Evolutionary conservation across 64 coral and sea anemone species (phyloP).

Genomic region (Orbicella faveolata): DNA sequence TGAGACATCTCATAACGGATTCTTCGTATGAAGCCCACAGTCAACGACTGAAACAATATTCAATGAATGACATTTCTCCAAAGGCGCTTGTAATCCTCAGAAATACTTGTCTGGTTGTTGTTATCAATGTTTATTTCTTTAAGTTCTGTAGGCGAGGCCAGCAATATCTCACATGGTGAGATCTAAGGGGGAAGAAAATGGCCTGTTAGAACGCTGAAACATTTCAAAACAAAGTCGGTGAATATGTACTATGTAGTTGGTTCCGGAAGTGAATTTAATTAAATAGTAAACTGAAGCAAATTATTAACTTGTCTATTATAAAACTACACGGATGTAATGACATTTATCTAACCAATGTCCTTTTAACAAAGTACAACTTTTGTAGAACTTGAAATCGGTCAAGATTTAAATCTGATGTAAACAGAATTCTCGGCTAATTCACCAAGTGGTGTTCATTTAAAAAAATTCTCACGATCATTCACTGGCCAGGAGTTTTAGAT

Average conservation of each 20-base stretch:
- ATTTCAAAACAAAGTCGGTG: neutral
- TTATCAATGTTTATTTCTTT: conserved; percentile 26
- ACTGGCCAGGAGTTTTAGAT: no score
- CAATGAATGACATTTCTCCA: neutral
- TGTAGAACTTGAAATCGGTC: no score
- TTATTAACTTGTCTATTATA: no score
- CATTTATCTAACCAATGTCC: no score
- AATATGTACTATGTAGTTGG: neutral
- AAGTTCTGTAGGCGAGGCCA: neutral
- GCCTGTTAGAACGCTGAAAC: neutral
- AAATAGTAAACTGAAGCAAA: no score
- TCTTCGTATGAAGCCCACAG: neutral
- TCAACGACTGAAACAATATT: neutral
- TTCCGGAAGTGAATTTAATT: no score
- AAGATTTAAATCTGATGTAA: no score
- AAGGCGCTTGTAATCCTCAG: neutral
- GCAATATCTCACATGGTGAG: neutral
- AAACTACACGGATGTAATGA: no score
- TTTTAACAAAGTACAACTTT: no score
- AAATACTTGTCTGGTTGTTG: neutral
- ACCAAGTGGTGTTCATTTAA: no score
- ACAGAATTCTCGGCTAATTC: no score
- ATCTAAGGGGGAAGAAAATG: neutral
- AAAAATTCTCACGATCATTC: no score
- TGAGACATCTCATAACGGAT: neutral